Percentiles rank a stretch among this genome's conserved stretches.
phyloP scores from a whole-genome alignment of 2,888 invertebrate genomes.

The Nomada fabriciana region DNA sequence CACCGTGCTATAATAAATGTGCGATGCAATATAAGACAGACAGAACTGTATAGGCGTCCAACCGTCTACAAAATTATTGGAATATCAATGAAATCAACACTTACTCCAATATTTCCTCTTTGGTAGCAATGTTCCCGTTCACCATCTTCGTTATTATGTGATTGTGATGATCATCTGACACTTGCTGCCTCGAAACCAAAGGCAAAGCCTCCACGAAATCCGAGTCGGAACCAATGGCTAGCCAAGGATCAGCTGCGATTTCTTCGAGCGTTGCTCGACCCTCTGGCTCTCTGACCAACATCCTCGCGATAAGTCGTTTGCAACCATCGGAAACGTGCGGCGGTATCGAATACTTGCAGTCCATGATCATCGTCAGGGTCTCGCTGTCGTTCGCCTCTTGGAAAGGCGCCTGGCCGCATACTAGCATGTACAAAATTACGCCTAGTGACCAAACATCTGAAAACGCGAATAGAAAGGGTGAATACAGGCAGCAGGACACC shows the following conservation, averaged over 20 bases:
- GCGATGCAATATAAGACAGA: background rate
- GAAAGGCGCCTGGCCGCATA: slow-evolving; percentile 98
- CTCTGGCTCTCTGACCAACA: slow-evolving; percentile 97
- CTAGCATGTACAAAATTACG: slow-evolving; percentile 99
- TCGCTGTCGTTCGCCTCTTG: slow-evolving; percentile 99
- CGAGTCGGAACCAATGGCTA: slow-evolving; percentile 86
- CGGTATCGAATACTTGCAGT: slow-evolving; percentile 98
- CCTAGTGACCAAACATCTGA: slow-evolving; percentile 99
- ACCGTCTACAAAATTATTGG: background rate
- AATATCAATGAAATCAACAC: slow-evolving; percentile 66
- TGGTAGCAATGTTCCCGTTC: slow-evolving; percentile 96
- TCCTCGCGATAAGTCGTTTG: slow-evolving; percentile 94
- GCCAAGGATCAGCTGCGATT: slow-evolving; percentile 95
- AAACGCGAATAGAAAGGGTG: slow-evolving; percentile 9
- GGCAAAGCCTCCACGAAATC: slow-evolving; percentile 89
- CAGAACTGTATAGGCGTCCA: background rate
- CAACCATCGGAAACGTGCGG: slow-evolving; percentile 94
- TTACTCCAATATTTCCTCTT: slow-evolving; percentile 96
- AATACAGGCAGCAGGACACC: background rate
- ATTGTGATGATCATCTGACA: slow-evolving; percentile 96
- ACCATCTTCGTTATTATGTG: slow-evolving; percentile 98
- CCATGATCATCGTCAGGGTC: slow-evolving; percentile 99
- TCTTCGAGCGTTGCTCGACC: slow-evolving; percentile 94
- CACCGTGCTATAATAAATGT: too few species aligned
- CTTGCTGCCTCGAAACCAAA: slow-evolving; percentile 94